Evolutionary conservation across 2,888 invertebrate genomes (phyloP).

Genomic region (Eugnorisma glareosa): DNA sequence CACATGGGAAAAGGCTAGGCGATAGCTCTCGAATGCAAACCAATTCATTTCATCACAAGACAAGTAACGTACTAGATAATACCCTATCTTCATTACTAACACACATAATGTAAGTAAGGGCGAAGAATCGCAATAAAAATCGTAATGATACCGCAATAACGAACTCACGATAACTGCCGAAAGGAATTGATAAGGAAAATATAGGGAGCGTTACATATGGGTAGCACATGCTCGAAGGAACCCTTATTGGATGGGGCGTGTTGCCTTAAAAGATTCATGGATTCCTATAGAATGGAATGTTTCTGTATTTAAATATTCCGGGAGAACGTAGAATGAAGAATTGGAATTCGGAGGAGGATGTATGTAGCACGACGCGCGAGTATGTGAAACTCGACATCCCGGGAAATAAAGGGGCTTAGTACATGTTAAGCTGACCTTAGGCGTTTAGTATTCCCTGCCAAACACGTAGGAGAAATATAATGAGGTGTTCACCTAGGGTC

Average conservation of each 20-base stretch:
- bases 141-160: conserved; percentile 71
- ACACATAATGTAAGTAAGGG: conserved; percentile 60
- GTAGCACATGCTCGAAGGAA: conserved; percentile 65
- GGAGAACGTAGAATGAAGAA: conserved; percentile 48
- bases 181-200: conserved; percentile 73
- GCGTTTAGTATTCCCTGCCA: conserved; percentile 2
- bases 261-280: conserved; percentile 70
- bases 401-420: not conserved
- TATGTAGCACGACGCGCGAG: conserved; percentile 12
- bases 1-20: not conserved
- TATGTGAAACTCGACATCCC: conserved; percentile 23
- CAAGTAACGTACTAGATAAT: conserved; percentile 32
- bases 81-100: conserved; percentile 62
- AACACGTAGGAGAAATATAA: conserved; percentile 20
- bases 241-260: conserved; percentile 68
- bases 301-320: conserved; percentile 67
- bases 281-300: conserved; percentile 64
- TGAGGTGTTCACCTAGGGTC: not conserved
- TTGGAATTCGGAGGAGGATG: conserved; percentile 39
- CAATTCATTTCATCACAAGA: not conserved
- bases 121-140: conserved; percentile 69
- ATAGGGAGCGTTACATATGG: conserved; percentile 67
- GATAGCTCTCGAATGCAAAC: not conserved
- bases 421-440: conserved; percentile 7
- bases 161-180: conserved; percentile 69